Conservation (phyloP, 2,888 invertebrate genomes). For the Axea sp. region DNA sequence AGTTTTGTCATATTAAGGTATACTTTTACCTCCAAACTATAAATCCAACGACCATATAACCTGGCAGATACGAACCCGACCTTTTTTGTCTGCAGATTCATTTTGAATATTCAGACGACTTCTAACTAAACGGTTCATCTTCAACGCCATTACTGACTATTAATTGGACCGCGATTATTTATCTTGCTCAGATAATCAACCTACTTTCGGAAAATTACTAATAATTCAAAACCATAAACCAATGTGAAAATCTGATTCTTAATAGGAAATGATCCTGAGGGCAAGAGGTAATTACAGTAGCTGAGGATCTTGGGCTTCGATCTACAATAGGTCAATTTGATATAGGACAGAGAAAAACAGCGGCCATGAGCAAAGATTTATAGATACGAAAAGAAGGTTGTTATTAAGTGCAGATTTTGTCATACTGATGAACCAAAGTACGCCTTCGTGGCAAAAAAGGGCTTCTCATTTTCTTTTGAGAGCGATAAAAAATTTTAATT, state of each 20-base stretch:
- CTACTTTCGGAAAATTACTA: constrained; percentile 3
- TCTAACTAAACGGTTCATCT: constrained; percentile 26
- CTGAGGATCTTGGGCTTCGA: constrained; percentile 28
- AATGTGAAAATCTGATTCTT: constrained; percentile 76
- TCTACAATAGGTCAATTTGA: constrained; percentile 59
- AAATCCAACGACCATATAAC: constrained; percentile 38
- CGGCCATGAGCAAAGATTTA: constrained; percentile 42
- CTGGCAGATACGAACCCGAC: constrained; percentile 7
- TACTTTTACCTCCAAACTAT: constrained; percentile 39
- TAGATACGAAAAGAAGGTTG: constrained; percentile 31
- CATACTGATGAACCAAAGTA: constrained; percentile 10
- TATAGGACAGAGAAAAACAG: constrained; percentile 51
- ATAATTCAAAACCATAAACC: constrained; percentile 70
- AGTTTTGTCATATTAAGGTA: constrained; percentile 58
- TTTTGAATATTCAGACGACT: constrained; percentile 36
- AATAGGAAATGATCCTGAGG: constrained; percentile 75
- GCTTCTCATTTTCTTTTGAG: background rate
- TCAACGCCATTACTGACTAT: constrained; percentile 28
- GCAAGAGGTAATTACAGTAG: constrained; percentile 75
- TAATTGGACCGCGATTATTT: constrained; percentile 22
- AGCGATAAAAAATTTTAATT: background rate
- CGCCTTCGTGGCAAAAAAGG: constrained; percentile 2
- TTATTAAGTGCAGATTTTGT: constrained; percentile 17
- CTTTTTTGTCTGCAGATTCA: constrained; percentile 25
- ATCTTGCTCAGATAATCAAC: constrained; percentile 4